These are phyloP conservation scores for Agonopterix arenella DNA, from an alignment of 2,888 invertebrate genomes.

Conservation along the genomic window DNA sequence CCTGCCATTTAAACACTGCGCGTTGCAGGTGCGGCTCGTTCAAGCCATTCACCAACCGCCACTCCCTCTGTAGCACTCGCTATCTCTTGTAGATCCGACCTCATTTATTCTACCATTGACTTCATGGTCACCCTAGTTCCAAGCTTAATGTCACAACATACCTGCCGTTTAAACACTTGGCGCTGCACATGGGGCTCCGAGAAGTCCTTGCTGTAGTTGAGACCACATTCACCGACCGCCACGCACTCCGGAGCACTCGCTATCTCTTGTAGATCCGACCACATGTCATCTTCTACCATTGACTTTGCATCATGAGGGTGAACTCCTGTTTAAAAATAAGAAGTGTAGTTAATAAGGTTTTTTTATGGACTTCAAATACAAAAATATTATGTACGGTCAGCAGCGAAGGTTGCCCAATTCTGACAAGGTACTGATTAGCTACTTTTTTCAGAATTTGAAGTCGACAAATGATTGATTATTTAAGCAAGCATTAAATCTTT, in stretches of 20 bases:
- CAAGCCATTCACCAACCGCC: slow-evolving; percentile 94
- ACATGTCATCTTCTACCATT: slow-evolving; percentile 82
- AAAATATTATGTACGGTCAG: no score
- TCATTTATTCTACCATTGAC: slow-evolving; percentile 84
- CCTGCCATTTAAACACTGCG: slow-evolving; percentile 91
- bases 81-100: slow-evolving; percentile 86
- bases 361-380: no score
- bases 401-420: no score
- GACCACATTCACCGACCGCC: slow-evolving; percentile 95
- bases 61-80: slow-evolving; percentile 93
- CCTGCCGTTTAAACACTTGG: slow-evolving; percentile 91
- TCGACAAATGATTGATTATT: no score
- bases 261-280: slow-evolving; percentile 86
- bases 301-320: slow-evolving; percentile 97
- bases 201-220: slow-evolving; percentile 96
- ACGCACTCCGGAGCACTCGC: slow-evolving; percentile 92
- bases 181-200: slow-evolving; percentile 92
- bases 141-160: no score
- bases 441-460: no score
- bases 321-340: slow-evolving; percentile 76
- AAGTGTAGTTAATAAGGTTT: no score
- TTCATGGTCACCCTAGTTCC: no score
- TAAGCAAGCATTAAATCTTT: no score
- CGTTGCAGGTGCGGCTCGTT: slow-evolving; percentile 93
- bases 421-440: no score